phyloP scores from a whole-genome alignment of 2,797 vertebrate species.

The Glyptemys insculpta region DNA sequence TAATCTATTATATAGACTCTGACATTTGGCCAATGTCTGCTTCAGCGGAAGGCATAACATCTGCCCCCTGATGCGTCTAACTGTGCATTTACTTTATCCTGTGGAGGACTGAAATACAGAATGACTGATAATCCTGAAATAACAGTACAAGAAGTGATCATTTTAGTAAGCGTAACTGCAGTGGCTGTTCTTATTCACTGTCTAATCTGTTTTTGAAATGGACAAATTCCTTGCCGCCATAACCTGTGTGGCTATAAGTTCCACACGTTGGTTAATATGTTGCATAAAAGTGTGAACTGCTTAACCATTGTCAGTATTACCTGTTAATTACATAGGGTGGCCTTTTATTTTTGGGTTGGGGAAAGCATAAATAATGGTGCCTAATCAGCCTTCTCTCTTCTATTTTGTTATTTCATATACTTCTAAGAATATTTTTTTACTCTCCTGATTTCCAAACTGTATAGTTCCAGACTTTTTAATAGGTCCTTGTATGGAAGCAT shows the following conservation, averaged over 20 bases:
- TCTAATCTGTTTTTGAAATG: not conserved
- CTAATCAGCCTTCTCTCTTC: not conserved
- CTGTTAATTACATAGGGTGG: not conserved
- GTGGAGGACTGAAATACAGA: not conserved
- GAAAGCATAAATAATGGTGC: not conserved
- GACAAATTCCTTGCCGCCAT: rapidly evolving
- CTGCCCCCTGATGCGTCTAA: not conserved
- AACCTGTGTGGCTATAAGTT: not conserved
- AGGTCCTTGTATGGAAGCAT: conserved; percentile 58
- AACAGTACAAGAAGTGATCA: rapidly evolving
- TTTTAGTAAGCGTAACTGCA: not conserved
- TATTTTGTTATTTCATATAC: not conserved
- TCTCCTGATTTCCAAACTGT: not conserved
- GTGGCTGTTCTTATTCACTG: not conserved
- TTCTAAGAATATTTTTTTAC: conserved; percentile 20
- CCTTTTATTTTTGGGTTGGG: not conserved
- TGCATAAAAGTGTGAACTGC: rapidly evolving
- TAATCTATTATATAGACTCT: rapidly evolving
- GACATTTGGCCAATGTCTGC: not conserved
- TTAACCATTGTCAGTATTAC: not conserved
- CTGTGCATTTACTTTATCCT: not conserved
- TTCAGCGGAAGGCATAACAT: rapidly evolving
- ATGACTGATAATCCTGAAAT: not conserved
- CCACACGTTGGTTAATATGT: rapidly evolving
- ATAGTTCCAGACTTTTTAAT: conserved; percentile 55